Percentiles rank a stretch among this genome's conserved stretches.
phyloP scores from a whole-genome alignment of 2,113 vertebrate genomes.

The Ciconia stormi region DNA sequence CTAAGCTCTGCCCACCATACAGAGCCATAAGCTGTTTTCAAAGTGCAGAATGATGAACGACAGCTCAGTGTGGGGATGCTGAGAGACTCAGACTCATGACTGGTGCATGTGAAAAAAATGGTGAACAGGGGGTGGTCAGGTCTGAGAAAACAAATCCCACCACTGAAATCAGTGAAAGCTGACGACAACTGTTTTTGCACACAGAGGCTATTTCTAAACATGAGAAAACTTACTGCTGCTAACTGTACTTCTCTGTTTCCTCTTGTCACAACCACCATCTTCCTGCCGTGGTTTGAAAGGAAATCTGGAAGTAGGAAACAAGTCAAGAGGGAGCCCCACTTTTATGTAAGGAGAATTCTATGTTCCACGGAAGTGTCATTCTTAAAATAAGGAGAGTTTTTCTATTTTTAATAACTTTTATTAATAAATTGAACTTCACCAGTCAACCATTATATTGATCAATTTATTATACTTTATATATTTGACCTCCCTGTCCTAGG shows the following conservation, averaged over 20 bases:
- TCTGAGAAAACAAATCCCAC: neutral
- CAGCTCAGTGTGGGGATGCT: neutral
- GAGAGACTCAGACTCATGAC: neutral
- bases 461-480: neutral
- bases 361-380: neutral
- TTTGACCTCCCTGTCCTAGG: neutral
- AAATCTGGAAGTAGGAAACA: constrained; percentile 17
- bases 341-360: neutral
- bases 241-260: neutral
- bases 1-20: neutral
- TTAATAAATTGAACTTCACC: neutral
- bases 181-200: neutral
- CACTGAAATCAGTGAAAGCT: neutral
- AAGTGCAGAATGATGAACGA: neutral
- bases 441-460: neutral
- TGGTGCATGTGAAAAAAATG: neutral
- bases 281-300: neutral
- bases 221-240: neutral
- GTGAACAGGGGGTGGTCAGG: neutral
- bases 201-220: neutral
- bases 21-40: neutral
- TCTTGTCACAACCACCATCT: neutral
- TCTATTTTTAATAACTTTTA: neutral
- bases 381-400: neutral
- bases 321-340: neutral